Evolutionary conservation across 2,797 vertebrate species (phyloP).

Genomic region (Rhabdomys pumilio): DNA sequence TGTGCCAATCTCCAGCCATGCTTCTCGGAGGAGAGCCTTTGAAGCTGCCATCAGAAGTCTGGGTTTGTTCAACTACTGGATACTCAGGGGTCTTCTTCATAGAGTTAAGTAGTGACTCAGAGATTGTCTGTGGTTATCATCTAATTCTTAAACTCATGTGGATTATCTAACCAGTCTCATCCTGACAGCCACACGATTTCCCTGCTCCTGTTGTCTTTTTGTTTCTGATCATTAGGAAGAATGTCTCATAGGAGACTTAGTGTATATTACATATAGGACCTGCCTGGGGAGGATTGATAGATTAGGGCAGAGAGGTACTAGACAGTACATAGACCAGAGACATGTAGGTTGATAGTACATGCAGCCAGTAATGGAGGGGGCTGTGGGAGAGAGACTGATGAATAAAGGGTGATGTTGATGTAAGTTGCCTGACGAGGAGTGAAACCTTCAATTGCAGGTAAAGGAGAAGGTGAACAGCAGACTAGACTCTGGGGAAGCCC

Average conservation of each 20-base stretch:
- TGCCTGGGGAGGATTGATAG: background rate
- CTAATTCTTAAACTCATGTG: background rate
- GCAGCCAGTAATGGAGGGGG: background rate
- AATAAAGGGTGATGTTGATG: background rate
- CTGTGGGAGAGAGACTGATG: background rate
- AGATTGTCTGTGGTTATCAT: background rate
- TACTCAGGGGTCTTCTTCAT: background rate
- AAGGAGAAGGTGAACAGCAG: background rate
- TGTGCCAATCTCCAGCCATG: background rate
- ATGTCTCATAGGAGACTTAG: background rate
- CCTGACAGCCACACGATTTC: background rate
- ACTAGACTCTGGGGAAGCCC: background rate
- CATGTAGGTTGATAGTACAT: background rate
- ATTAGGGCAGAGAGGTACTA: background rate
- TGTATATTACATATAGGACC: background rate
- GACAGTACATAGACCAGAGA: background rate
- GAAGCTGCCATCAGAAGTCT: background rate
- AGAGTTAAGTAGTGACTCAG: background rate
- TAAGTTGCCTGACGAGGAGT: background rate
- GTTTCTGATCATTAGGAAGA: background rate
- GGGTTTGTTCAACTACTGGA: background rate
- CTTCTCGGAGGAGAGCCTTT: background rate
- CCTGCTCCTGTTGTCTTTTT: background rate
- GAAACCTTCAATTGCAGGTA: background rate
- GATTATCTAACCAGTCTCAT: background rate